A percentile compares a stretch with the other conserved stretches of the same genome.
Evolutionary conservation across 2,888 invertebrate species (phyloP).

Genomic region (Tricholauxania praeusta): DNA sequence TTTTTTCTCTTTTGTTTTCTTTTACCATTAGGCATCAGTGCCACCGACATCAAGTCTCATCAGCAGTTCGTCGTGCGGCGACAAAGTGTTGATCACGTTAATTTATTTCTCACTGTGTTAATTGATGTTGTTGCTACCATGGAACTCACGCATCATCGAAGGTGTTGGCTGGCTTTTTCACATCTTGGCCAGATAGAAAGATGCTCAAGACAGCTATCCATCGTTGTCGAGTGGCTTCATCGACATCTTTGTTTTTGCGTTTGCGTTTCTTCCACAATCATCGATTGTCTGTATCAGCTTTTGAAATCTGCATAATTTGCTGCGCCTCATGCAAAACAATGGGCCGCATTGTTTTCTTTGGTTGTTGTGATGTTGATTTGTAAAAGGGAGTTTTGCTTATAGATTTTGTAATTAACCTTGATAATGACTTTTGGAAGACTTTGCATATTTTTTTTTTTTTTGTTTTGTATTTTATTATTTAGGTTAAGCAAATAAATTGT

Average conservation of each 20-base stretch:
- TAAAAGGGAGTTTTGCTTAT: slow-evolving; percentile 35
- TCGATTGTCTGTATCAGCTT: too few species aligned
- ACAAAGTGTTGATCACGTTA: slow-evolving; percentile 11
- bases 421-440: slow-evolving; percentile 51
- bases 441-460: background rate
- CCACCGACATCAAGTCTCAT: background rate
- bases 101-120: slow-evolving; percentile 18
- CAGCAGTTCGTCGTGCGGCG: background rate
- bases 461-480: background rate
- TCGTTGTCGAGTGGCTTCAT: too few species aligned
- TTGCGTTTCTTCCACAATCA: too few species aligned
- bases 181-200: too few species aligned
- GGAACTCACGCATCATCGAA: slow-evolving; percentile 41
- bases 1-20: background rate
- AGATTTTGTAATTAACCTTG: slow-evolving; percentile 58
- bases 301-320: too few species aligned
- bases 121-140: slow-evolving; percentile 16
- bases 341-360: too few species aligned
- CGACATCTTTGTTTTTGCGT: too few species aligned
- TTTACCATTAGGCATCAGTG: background rate
- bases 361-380: too few species aligned
- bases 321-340: too few species aligned
- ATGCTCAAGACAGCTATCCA: too few species aligned
- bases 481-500: background rate
- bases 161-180: slow-evolving; percentile 29